Evolutionary conservation across 92 coral and sea anemone species (phyloP).

Genomic region (Epizoanthus stellaris): DNA sequence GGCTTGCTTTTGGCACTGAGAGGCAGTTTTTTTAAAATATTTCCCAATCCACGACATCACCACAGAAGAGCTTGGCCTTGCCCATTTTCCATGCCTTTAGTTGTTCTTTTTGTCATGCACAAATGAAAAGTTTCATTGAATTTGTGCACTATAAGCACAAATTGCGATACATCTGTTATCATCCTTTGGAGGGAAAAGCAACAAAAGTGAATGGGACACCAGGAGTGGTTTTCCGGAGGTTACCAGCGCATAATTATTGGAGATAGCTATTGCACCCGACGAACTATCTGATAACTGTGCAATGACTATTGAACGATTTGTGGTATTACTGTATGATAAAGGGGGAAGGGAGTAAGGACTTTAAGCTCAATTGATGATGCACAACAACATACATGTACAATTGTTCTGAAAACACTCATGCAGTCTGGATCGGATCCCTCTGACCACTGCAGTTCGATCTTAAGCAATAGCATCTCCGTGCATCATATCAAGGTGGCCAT

Average conservation of each 20-base stretch:
- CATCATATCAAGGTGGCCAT: conserved; percentile 36
- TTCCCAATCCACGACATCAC: conserved; percentile 41
- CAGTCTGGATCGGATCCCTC: not conserved
- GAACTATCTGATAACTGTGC: conserved; percentile 26
- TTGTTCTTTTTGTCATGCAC: no score
- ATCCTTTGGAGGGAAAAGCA: conserved; percentile 47
- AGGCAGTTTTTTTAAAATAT: conserved; percentile 18
- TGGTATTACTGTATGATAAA: not conserved
- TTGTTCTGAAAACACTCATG: conserved; percentile 15
- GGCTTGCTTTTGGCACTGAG: conserved; percentile 36
- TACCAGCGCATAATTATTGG: not conserved
- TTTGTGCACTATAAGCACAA: not conserved
- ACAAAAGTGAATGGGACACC: conserved; percentile 59
- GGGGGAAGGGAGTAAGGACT: no score
- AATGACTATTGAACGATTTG: conserved; percentile 25
- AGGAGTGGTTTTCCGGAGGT: conserved; percentile 42
- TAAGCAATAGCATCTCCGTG: conserved; percentile 4
- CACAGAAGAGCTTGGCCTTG: conserved; percentile 55
- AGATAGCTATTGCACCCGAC: not conserved
- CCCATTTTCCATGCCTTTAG: conserved; percentile 53
- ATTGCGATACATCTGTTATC: conserved; percentile 50
- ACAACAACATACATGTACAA: not conserved
- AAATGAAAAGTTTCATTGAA: no score
- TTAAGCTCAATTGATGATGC: conserved; percentile 12
- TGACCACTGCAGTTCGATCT: conserved; percentile 18